Evolutionary conservation across 1,140 invertebrate genomes (phyloP).

Genomic region (Cyclina sinensis): DNA sequence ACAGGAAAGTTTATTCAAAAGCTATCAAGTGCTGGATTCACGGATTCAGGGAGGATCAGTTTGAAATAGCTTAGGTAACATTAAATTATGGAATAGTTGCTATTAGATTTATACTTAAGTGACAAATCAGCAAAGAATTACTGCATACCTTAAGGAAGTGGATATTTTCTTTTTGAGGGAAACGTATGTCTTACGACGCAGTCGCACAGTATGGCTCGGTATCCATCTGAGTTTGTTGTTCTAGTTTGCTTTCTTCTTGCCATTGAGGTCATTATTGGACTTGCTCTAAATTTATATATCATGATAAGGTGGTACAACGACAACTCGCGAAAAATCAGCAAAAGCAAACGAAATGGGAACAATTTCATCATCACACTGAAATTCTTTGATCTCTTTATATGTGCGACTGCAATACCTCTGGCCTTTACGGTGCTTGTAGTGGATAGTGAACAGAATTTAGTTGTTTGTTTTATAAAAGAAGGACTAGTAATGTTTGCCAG

Average conservation of each 20-base stretch:
- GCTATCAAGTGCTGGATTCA: too few species aligned
- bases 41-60: too few species aligned
- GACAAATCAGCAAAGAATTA: too few species aligned
- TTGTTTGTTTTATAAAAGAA: constrained; percentile 46
- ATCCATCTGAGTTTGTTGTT: constrained; percentile 4
- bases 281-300: constrained; percentile 28
- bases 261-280: background rate
- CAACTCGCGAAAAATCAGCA: background rate
- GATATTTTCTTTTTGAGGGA: too few species aligned
- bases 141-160: too few species aligned
- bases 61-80: too few species aligned
- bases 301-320: constrained; percentile 35
- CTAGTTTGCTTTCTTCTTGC: constrained; percentile 9
- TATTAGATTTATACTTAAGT: too few species aligned
- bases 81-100: too few species aligned
- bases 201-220: constrained; percentile 1
- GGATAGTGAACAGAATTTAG: constrained; percentile 10
- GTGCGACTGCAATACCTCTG: constrained; percentile 6
- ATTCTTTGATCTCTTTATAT: constrained; percentile 40
- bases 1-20: too few species aligned
- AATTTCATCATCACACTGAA: constrained; percentile 39
- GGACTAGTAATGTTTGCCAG: constrained; percentile 51
- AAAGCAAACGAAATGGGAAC: constrained; percentile 15
- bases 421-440: constrained; percentile 16
- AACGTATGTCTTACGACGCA: background rate